A percentile compares a stretch with the other conserved stretches of the same genome.
Evolutionary conservation across 2,113 vertebrate genomes (phyloP).

Genomic region (Camelus dromedarius): DNA sequence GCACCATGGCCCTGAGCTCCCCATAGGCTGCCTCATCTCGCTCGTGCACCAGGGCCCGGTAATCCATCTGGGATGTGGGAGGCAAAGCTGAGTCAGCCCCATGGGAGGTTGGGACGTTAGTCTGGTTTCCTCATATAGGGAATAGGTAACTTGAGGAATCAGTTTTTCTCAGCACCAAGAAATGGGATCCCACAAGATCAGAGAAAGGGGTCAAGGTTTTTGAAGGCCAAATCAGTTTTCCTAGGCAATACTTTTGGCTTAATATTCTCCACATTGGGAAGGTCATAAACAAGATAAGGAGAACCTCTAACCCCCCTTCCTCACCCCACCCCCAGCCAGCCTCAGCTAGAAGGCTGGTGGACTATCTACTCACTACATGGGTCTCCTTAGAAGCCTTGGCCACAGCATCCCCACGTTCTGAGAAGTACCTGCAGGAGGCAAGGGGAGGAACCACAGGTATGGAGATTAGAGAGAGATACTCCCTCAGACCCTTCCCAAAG

Average conservation of each 20-base stretch:
- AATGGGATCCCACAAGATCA: conserved; percentile 28
- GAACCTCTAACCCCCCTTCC: background rate
- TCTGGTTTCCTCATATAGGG: conserved; percentile 45
- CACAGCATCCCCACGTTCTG: conserved; percentile 93
- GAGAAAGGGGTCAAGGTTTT: background rate
- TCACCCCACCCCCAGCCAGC: background rate
- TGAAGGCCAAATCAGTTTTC: conserved; percentile 23
- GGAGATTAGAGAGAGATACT: background rate
- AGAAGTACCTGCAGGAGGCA: conserved; percentile 87
- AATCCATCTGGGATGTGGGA: conserved; percentile 92
- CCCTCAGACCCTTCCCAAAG: background rate
- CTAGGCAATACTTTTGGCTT: conserved; percentile 10
- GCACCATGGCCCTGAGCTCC: conserved; percentile 89
- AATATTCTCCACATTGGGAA: background rate
- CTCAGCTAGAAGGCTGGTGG: background rate
- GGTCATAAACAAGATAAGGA: conserved; percentile 37
- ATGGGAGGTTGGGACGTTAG: background rate
- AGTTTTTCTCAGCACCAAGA: conserved; percentile 35
- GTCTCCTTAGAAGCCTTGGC: conserved; percentile 95
- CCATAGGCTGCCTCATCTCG: conserved; percentile 90
- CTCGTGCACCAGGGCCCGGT: conserved; percentile 92
- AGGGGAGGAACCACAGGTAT: background rate
- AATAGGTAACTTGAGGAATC: conserved; percentile 60
- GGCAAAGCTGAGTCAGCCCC: conserved; percentile 49
- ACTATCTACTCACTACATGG: conserved; percentile 90